Conservation (phyloP, 2,113 vertebrate genomes). For the Halcyon malimbica region DNA sequence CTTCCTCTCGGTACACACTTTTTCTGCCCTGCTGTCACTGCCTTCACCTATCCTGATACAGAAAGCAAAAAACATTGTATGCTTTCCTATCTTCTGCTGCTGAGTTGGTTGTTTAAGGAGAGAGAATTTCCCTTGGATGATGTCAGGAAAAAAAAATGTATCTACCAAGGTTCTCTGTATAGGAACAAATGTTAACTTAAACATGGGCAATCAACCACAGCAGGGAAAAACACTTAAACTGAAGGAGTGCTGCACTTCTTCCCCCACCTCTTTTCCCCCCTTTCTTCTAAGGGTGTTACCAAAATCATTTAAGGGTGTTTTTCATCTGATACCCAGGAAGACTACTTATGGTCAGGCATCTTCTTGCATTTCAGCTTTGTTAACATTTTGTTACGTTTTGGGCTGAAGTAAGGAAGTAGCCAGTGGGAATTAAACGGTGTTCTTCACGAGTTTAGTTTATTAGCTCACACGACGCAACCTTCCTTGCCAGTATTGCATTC, state of each 20-base stretch:
- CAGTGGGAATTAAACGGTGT: not conserved
- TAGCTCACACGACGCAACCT: not conserved
- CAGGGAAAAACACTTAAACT: not conserved
- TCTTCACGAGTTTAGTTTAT: constrained; percentile 13
- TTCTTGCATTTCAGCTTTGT: not conserved
- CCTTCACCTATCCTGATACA: not conserved
- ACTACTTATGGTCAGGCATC: not conserved
- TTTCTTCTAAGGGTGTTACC: not conserved
- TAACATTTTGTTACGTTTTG: not conserved
- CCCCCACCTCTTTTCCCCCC: not conserved
- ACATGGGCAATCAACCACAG: not conserved
- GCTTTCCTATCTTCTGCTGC: not conserved
- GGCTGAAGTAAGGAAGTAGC: not conserved
- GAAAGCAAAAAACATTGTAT: not conserved
- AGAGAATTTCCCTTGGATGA: not conserved
- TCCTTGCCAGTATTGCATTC: not conserved
- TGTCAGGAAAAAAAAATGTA: not conserved
- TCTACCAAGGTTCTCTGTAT: not conserved
- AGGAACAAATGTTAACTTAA: not conserved
- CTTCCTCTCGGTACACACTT: constrained; percentile 37
- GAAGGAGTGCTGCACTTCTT: not conserved
- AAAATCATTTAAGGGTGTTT: not conserved
- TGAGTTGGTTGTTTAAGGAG: not conserved
- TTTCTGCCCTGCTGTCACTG: constrained; percentile 8
- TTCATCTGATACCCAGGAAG: not conserved